Conservation (phyloP, 2,797 vertebrate species). For the Premnoplex brunnescens region DNA sequence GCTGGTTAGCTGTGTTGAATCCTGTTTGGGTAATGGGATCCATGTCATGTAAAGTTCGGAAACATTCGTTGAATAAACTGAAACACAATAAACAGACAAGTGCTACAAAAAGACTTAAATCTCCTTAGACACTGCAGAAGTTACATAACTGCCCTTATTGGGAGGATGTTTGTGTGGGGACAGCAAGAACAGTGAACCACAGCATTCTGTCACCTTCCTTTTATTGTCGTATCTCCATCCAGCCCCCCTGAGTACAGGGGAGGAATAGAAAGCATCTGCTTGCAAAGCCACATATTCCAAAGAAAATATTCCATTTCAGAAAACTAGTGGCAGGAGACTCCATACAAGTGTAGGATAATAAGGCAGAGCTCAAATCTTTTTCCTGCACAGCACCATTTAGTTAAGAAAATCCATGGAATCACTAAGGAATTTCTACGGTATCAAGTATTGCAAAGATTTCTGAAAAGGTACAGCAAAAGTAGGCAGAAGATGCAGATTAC, state of each 20-base stretch:
- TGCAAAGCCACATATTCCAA: slow-evolving; percentile 46
- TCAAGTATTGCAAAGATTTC: slow-evolving; percentile 41
- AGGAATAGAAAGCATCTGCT: slow-evolving; percentile 31
- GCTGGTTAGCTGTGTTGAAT: slow-evolving; percentile 24
- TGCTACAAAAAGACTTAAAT: neutral
- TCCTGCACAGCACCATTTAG: slow-evolving; percentile 56
- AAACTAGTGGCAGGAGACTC: slow-evolving; percentile 32
- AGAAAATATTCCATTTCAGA: slow-evolving; percentile 21
- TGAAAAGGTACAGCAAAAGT: slow-evolving; percentile 45
- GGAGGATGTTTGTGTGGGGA: neutral
- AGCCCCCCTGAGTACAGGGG: slow-evolving; percentile 18
- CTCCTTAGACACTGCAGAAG: neutral
- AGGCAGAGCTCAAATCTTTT: slow-evolving; percentile 39
- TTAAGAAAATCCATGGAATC: slow-evolving; percentile 45
- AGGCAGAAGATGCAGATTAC: slow-evolving; percentile 47
- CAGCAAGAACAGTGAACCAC: slow-evolving; percentile 40
- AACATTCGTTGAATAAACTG: neutral
- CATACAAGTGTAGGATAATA: slow-evolving; percentile 1
- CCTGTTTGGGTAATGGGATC: neutral
- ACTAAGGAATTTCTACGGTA: slow-evolving; percentile 20
- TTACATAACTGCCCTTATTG: neutral
- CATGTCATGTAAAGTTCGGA: neutral
- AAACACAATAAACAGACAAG: slow-evolving; percentile 51
- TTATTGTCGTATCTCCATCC: slow-evolving; percentile 44
- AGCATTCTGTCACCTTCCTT: slow-evolving; percentile 52